Conservation (phyloP, 2,113 vertebrate genomes). For the Oxygymnocypris stewartii region DNA sequence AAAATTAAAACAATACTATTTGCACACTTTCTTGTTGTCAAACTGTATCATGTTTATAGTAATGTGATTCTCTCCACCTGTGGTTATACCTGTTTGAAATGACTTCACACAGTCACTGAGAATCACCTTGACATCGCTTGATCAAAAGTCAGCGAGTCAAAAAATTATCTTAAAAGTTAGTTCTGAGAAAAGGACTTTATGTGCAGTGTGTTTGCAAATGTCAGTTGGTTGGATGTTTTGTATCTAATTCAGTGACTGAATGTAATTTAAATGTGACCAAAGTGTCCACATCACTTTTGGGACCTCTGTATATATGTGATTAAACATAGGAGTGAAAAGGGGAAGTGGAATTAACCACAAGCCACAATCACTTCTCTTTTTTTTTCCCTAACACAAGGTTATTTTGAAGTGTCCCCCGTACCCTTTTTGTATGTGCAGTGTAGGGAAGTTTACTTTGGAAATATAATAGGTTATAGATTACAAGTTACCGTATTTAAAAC, state of each 20-base stretch:
- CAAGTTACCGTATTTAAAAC: too few species aligned
- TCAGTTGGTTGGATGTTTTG: background rate
- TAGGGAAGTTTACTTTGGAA: background rate
- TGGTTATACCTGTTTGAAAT: background rate
- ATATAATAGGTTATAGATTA: too few species aligned
- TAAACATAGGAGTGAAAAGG: constrained; percentile 8
- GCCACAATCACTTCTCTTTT: constrained; percentile 26
- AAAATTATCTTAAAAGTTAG: background rate
- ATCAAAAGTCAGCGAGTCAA: background rate
- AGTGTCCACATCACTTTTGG: background rate
- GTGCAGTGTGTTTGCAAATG: background rate
- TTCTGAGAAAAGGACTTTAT: background rate
- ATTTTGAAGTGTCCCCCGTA: background rate
- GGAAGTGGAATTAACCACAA: constrained; percentile 46
- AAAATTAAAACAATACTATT: background rate
- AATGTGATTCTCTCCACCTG: background rate
- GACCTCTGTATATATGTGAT: background rate
- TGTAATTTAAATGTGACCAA: background rate
- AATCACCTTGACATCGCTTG: background rate
- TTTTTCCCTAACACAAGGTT: background rate
- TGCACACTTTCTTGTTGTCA: background rate
- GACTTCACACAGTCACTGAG: background rate
- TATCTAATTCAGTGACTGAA: background rate
- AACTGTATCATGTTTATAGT: background rate
- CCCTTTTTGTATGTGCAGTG: too few species aligned